Evolutionary conservation across 2,113 vertebrate species (phyloP).

Genomic region (Cettia cetti): DNA sequence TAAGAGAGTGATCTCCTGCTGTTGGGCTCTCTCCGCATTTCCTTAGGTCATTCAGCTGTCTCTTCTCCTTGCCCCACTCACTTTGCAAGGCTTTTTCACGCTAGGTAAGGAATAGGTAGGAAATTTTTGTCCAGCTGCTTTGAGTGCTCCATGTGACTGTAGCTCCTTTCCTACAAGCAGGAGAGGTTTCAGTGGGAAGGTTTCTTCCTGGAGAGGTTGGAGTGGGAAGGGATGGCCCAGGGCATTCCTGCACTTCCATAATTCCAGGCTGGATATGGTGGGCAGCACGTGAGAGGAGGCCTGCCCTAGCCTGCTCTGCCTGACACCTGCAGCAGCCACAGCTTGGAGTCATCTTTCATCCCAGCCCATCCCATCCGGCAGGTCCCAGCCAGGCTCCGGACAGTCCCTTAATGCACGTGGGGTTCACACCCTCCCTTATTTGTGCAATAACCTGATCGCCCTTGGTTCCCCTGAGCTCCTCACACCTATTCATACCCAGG

Average conservation of each 20-base stretch:
- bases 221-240: not conserved
- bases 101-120: not conserved
- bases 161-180: not conserved
- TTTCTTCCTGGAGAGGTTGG: not conserved
- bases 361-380: fast-evolving
- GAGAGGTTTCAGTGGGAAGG: not conserved
- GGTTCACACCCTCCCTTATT: not conserved
- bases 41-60: not conserved
- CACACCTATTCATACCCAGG: not conserved
- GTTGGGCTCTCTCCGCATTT: not conserved
- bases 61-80: not conserved
- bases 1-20: not conserved
- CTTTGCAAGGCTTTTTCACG: not conserved
- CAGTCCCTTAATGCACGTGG: fast-evolving
- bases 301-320: not conserved
- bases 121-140: not conserved
- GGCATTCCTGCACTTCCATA: not conserved
- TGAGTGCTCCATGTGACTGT: not conserved
- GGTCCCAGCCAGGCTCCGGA: not conserved
- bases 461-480: not conserved
- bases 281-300: not conserved
- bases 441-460: not conserved
- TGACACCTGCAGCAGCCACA: not conserved
- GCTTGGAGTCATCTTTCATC: not conserved
- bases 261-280: not conserved